A percentile compares a stretch with the other conserved stretches of the same genome.
Evolutionary conservation across 37 sponge, comb jelly and placozoan genomes (phyloP).

Genomic region (Chondrilla cf. caribensis): DNA sequence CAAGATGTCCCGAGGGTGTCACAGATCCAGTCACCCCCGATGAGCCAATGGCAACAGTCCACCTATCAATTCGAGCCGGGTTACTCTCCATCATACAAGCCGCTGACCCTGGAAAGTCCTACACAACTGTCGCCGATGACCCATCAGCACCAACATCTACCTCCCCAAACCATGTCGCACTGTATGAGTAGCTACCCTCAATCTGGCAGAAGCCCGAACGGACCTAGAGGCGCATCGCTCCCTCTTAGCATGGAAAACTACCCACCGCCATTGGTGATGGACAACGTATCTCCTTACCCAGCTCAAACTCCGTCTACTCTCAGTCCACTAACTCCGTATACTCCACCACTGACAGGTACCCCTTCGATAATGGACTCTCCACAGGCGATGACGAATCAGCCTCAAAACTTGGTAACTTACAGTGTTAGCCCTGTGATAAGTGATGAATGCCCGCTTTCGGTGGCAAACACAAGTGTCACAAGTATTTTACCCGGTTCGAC

Average conservation of each 20-base stretch:
- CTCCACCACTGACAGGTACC: slow-evolving; percentile 8
- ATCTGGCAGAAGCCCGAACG: slow-evolving; percentile 15
- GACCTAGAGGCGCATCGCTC: neutral
- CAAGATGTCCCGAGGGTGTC: neutral
- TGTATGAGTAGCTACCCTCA: slow-evolving; percentile 6
- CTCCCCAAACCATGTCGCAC: neutral
- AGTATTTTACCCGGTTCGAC: neutral
- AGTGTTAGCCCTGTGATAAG: slow-evolving; percentile 15
- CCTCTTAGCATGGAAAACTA: slow-evolving; percentile 21
- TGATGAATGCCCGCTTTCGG: neutral
- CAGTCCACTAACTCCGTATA: slow-evolving; percentile 28
- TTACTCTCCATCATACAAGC: too few species aligned
- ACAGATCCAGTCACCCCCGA: neutral
- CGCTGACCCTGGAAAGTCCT: too few species aligned
- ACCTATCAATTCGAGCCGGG: too few species aligned
- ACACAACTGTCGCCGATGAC: too few species aligned
- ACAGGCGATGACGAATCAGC: neutral
- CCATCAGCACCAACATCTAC: neutral
- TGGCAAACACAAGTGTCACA: slow-evolving; percentile 1
- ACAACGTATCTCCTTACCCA: neutral
- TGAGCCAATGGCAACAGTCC: too few species aligned
- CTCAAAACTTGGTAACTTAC: slow-evolving; percentile 11
- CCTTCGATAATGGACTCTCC: slow-evolving; percentile 15
- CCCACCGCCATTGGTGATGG: neutral
- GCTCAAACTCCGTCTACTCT: slow-evolving; percentile 15